These are phyloP conservation scores for Hippocampus zosterae DNA, from an alignment of 2,113 vertebrate species.

Conservation along the genomic window DNA sequence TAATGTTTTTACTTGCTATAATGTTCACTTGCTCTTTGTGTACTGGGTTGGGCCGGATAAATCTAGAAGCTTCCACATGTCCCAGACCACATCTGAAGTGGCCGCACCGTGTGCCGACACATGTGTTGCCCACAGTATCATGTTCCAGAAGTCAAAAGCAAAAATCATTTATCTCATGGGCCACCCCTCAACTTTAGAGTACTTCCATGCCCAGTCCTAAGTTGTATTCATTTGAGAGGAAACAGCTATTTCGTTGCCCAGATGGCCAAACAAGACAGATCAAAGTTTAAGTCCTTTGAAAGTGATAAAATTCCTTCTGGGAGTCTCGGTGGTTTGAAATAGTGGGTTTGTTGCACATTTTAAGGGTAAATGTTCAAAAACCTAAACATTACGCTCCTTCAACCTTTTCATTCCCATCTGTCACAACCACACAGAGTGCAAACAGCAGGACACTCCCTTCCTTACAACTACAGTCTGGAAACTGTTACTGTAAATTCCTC, in stretches of 20 bases:
- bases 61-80: slow-evolving; percentile 71
- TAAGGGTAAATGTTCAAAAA: slow-evolving; percentile 35
- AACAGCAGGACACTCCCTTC: slow-evolving; percentile 48
- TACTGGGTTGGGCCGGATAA: slow-evolving; percentile 53
- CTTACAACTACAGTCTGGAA: slow-evolving; percentile 32
- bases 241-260: slow-evolving; percentile 60
- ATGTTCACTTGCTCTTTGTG: slow-evolving; percentile 18
- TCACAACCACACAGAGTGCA: slow-evolving; percentile 33
- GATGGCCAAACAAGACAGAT: slow-evolving; percentile 54
- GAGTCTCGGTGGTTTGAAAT: slow-evolving; percentile 51
- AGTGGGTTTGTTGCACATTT: slow-evolving; percentile 17
- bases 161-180: slow-evolving; percentile 58
- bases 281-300: slow-evolving; percentile 43
- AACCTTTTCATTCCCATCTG: slow-evolving; percentile 54
- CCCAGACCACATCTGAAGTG: slow-evolving; percentile 66
- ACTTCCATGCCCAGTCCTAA: slow-evolving; percentile 54
- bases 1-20: slow-evolving; percentile 14
- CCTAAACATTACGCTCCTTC: slow-evolving; percentile 45
- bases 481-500: slow-evolving; percentile 29
- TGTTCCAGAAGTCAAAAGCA: slow-evolving; percentile 59
- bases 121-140: slow-evolving; percentile 55
- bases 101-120: slow-evolving; percentile 60
- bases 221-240: slow-evolving; percentile 37
- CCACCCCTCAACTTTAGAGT: slow-evolving; percentile 47
- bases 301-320: slow-evolving; percentile 56